phyloP scores from a whole-genome alignment of 1,140 invertebrate species.

The Ylistrum balloti region DNA sequence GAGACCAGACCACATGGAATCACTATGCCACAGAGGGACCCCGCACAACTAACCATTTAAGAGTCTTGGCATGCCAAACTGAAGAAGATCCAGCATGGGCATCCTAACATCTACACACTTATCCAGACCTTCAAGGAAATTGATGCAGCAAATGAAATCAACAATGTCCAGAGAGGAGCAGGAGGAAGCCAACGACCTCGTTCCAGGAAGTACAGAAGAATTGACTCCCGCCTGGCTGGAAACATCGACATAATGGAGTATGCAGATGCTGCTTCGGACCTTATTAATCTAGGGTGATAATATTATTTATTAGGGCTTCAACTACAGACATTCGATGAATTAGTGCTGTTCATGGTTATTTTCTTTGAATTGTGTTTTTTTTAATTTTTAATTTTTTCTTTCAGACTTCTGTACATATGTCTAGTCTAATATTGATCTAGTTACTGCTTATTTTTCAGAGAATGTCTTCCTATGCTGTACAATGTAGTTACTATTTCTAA shows the following conservation, averaged over 20 bases:
- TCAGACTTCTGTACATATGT: too few relatives aligned
- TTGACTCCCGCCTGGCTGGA: background rate
- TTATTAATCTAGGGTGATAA: background rate
- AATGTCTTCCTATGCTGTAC: too few relatives aligned
- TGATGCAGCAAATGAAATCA: background rate
- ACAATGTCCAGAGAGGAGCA: background rate
- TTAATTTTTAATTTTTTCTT: too few relatives aligned
- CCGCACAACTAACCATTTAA: constrained; percentile 39
- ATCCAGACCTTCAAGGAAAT: background rate
- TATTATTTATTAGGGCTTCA: too few relatives aligned
- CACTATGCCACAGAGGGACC: background rate
- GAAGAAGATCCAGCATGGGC: constrained; percentile 25
- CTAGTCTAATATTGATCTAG: too few relatives aligned
- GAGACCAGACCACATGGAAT: background rate
- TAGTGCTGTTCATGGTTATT: too few relatives aligned
- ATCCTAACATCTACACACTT: constrained; percentile 16
- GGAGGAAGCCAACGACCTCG: background rate
- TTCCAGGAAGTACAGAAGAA: background rate
- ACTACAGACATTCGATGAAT: too few relatives aligned
- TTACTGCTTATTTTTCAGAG: too few relatives aligned
- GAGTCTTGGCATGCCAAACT: constrained; percentile 52
- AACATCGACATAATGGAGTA: background rate
- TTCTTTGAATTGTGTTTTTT: too few relatives aligned
- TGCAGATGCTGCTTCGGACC: background rate
- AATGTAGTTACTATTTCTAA: too few relatives aligned